Evolutionary conservation across 2,113 vertebrate genomes (phyloP), one percentile per base, ranked within the genome.

Genomic region (Neolamprologus caudopunctatus): DNA sequence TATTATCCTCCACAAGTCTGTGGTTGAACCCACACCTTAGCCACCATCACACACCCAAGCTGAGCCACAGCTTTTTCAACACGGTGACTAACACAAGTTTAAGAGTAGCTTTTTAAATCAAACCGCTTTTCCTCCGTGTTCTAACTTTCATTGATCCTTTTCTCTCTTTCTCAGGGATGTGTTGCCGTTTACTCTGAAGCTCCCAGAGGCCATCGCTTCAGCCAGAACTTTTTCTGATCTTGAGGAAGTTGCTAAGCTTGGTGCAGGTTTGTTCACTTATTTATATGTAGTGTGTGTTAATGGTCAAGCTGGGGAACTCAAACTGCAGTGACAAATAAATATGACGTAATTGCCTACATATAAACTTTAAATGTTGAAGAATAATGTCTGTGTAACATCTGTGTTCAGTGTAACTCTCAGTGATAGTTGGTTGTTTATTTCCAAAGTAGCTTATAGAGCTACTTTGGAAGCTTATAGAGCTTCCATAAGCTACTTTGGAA

Each of bases 181-280:
- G 86, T 95, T 99, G 86, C 98, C 98, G 0, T 98, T 98, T 91
- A 98, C 97, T 17, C 95, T 99, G 95, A 98, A 97, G 95, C 95
- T 99, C 79, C 98, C 98, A 42, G 96, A 97, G 85, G 96, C 96
- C 81, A 96, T 99, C 79, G 89, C 97, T 85, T 88, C 96, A 92
- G 97, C 98, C 90, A 97, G 96, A 90, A 97, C 97, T 1, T 97
- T 97, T 88, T 93, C 95, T 81, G 97, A 98, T 57, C 97, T 99
- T 12, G 97, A 98, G 93, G 96, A 97, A 86, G 91, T 98, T 66
- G 97, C 97, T 85, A 97, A 98, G 89, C 95, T 97, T 45, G 98
- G 98, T 95, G 68, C 93, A 96, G 94, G 96, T 97, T 84, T 37
- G 94, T 89, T 66, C 5, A 2, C 4, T 68, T 7, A n/a, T 33